Base-by-base conservation (phyloP, 2,113 vertebrate species). In the Thinocorus orbignyianus region DNA sequence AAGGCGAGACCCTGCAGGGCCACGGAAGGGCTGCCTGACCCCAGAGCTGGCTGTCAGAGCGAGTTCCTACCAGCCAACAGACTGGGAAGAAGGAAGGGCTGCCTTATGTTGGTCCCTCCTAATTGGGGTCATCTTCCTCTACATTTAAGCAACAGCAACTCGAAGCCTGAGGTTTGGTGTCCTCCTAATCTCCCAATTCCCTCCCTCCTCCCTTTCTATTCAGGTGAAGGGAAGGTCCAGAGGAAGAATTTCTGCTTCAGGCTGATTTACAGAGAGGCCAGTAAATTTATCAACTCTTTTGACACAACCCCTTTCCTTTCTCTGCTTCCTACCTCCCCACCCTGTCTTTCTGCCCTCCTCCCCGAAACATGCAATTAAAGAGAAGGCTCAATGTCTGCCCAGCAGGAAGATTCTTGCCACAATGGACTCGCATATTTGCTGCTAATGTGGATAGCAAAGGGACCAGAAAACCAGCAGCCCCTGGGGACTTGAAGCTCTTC, bases 211-310 rank as follows among this genome's bases (percentile, higher is more conserved):
- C 95, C 92, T 97, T 97, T 97, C 90, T 96, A 77, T 81, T 96
- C 96, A 98, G 97, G 97, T 96, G 91, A 97, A 97, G 91, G 96
- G 77, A 92, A 91, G 89, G 86, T 93, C 94, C 93, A 90, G 88
- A 96, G 95, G 96, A 97, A 94, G 96, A 96, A 90, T 91, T 97
- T 95, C 97, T 85, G 86, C 95, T 97, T 97, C 97, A 97, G 94
- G 86, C 95, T 49, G 87, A 95, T 89, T 97, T 86, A 83, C 97
- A 95, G 96, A 97, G 82, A 95, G 97, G 97, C 92, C 90, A 95
- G 80, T 97, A 96, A 97, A 95, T 95, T 92, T 96, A 92, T 85
- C 72, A 76, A 94, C 83, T 90, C 88, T 96, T 95, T 93, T 94
- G 94, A 95, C 96, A 96, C 96, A 95, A 94, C 87, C 90, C 96